phyloP scores from a whole-genome alignment of 1,140 invertebrate species.

The Zaprionus lachaisei region DNA sequence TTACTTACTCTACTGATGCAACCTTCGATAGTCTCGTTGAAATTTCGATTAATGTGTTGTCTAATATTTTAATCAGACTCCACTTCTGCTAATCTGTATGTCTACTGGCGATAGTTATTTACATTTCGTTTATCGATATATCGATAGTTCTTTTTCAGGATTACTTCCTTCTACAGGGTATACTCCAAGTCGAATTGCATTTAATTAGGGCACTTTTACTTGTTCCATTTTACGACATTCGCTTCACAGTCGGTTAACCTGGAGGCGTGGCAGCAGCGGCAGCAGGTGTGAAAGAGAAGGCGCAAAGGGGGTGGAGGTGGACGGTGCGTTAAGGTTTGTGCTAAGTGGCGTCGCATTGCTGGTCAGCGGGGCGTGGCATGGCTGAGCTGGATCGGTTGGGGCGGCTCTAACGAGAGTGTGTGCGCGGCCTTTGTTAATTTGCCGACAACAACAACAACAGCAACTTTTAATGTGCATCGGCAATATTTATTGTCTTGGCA shows the following conservation, averaged over 20 bases:
- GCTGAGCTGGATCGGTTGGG: constrained; percentile 21
- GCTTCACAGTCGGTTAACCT: constrained; percentile 44
- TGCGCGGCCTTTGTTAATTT: constrained; percentile 65
- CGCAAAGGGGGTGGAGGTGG: neutral
- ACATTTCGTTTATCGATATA: neutral
- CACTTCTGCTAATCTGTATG: too few species aligned
- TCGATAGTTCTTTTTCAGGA: neutral
- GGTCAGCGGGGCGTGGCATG: constrained; percentile 37
- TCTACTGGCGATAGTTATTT: too few species aligned
- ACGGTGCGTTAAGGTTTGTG: neutral
- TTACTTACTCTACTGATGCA: too few species aligned
- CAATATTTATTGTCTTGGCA: constrained; percentile 76
- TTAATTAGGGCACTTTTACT: neutral
- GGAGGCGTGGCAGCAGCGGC: neutral
- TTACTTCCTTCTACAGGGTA: neutral
- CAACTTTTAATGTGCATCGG: constrained; percentile 55
- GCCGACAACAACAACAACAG: constrained; percentile 58
- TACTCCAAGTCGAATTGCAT: neutral
- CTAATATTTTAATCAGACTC: too few species aligned
- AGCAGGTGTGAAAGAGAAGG: neutral
- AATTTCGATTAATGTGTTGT: too few species aligned
- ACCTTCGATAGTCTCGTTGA: too few species aligned
- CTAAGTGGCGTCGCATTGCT: constrained; percentile 22
- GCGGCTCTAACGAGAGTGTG: constrained; percentile 30
- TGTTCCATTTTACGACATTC: constrained; percentile 34